Percentiles rank a stretch among this genome's conserved stretches.
phyloP scores from a whole-genome alignment of 2,113 vertebrate species.

The Sorex araneus region DNA sequence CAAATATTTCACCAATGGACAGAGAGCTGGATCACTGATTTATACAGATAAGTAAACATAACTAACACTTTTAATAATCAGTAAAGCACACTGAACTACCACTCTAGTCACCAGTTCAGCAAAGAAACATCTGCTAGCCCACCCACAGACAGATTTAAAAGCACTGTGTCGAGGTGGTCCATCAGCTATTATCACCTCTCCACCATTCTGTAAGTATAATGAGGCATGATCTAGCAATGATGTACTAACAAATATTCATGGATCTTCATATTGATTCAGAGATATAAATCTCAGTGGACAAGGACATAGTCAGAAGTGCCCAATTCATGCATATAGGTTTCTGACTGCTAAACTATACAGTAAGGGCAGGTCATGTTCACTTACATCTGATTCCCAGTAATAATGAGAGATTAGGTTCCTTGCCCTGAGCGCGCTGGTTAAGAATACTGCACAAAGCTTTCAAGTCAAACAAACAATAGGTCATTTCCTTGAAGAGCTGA shows the following conservation, averaged over 20 bases:
- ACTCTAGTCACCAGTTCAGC: background rate
- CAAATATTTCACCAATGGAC: conserved; percentile 1
- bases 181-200: background rate
- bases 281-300: conserved; percentile 8
- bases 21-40: background rate
- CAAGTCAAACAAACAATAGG: conserved; percentile 95
- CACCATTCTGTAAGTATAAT: background rate
- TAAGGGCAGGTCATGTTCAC: conserved; percentile 80
- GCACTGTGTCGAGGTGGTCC: background rate
- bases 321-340: background rate
- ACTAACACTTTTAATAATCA: conserved; percentile 12
- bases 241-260: background rate
- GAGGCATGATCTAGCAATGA: conserved; percentile 10
- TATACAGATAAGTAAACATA: background rate
- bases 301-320: conserved; percentile 36
- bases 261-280: background rate
- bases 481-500: conserved; percentile 96
- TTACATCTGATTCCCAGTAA: conserved; percentile 97
- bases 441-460: conserved; percentile 97
- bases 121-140: background rate
- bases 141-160: background rate
- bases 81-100: background rate
- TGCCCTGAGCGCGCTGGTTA: conserved; percentile 95
- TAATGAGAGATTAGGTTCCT: conserved; percentile 96
- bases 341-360: conserved; percentile 53